Conservation (phyloP, 1,140 invertebrate genomes). For the Trinorchestia longiramus region DNA sequence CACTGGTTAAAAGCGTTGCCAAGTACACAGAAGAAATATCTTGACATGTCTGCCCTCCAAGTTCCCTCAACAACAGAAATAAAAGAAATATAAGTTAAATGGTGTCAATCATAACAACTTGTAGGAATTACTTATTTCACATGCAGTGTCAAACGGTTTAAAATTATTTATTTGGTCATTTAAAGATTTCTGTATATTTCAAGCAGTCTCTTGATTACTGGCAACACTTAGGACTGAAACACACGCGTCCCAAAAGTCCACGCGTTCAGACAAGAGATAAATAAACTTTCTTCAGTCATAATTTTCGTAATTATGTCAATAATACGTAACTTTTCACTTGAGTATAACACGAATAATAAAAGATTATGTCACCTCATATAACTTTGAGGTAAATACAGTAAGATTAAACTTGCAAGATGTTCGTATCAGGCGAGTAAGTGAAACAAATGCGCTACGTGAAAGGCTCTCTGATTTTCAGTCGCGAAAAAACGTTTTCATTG, state of each 20-base stretch:
- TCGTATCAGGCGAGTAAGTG: background rate
- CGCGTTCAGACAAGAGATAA: slow-evolving; percentile 47
- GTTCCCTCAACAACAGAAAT: background rate
- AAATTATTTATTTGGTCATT: background rate
- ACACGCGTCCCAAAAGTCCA: slow-evolving; percentile 40
- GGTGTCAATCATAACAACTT: background rate
- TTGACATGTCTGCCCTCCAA: background rate
- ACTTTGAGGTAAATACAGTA: background rate
- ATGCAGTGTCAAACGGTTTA: background rate
- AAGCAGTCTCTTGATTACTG: background rate
- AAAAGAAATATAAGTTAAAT: background rate
- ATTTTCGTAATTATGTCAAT: background rate
- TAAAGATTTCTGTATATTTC: background rate
- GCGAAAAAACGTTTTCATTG: slow-evolving; percentile 52
- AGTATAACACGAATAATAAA: background rate
- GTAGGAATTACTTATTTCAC: background rate
- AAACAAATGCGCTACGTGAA: slow-evolving; percentile 5
- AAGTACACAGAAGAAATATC: background rate
- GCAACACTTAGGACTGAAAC: slow-evolving; percentile 16
- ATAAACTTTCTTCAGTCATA: slow-evolving; percentile 25
- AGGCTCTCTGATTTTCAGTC: slow-evolving; percentile 30
- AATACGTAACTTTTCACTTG: background rate
- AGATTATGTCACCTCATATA: background rate
- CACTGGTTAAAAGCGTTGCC: background rate
- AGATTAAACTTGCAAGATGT: background rate